A percentile compares a stretch with the other conserved stretches of the same genome.
Evolutionary conservation across 2,113 vertebrate species (phyloP).

Genomic region (Strix uralensis): DNA sequence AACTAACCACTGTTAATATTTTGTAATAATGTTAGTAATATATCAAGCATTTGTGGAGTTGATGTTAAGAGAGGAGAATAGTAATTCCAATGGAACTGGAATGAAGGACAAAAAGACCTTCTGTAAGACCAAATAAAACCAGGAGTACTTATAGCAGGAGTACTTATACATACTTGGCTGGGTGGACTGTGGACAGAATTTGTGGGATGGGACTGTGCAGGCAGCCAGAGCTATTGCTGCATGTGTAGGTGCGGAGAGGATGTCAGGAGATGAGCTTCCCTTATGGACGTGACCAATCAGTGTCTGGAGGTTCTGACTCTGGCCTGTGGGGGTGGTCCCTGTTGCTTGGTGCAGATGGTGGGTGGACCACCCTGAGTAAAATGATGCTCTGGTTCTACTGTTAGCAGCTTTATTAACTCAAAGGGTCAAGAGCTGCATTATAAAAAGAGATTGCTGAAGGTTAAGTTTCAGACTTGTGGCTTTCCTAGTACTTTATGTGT

Average conservation of each 20-base stretch:
- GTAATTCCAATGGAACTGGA: not conserved
- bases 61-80: not conserved
- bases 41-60: not conserved
- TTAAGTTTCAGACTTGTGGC: not conserved
- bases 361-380: not conserved
- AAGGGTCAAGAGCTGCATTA: not conserved
- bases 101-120: not conserved
- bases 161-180: rapidly evolving
- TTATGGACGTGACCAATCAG: not conserved
- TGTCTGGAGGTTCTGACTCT: not conserved
- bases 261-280: not conserved
- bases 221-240: not conserved
- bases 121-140: not conserved
- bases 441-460: not conserved
- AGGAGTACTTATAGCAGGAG: not conserved
- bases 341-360: not conserved
- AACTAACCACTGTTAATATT: not conserved
- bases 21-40: not conserved
- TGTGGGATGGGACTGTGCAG: not conserved
- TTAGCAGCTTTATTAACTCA: not conserved
- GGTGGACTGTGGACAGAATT: not conserved
- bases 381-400: not conserved
- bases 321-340: not conserved
- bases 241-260: too few species aligned
- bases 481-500: not conserved